Evolutionary conservation across 2,888 invertebrate genomes (phyloP), one percentile per base, ranked within the genome.

Genomic region (Xestia xanthographa): DNA sequence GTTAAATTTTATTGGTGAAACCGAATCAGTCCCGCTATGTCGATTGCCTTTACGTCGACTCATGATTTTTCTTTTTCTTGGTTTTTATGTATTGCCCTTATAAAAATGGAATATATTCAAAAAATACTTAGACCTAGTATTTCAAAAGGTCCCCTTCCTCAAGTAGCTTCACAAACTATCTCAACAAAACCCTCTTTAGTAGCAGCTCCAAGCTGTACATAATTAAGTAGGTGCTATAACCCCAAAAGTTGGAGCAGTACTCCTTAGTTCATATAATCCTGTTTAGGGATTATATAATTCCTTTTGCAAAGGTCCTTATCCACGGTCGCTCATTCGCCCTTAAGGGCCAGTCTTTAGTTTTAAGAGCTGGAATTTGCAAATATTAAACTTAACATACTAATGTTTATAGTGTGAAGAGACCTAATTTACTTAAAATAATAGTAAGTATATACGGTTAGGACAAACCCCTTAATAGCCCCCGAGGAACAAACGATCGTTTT

Each of bases 191-290:
- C 41, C 50, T 66, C 63, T 67, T 72, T 45, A 75, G 41, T 11
- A 41, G 41, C 41, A 41, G 12, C 29, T 62, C 14, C 34, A 45
- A 26, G 43, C 45, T 60, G 29, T 65, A 63, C 60, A 34, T 71
- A 34, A 66, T 82, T 58, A 82, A 63, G 63, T 63, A 67, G 50
- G 58, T 58, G 29, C 38, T 72, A 43, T 63, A 62, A 34, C 68
- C 75, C 68, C 69, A 62, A 74, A 78, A 78, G 58, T 79, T 81
- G 22, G 56, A 63, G 62, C 29, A 60, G 56, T 53, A 66, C 68
- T 85, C 76, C 75, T 65, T 62, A 72, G 66, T 75, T 73, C 71
- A 80, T 82, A 75, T 82, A 75, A 80, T 79, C 74, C 68, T 77
- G 68, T 80, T 73, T 69, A 73, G 72, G 78, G 76, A 75, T 75